Conservation (phyloP, 2,113 vertebrate species). For the Rhineura floridana region DNA sequence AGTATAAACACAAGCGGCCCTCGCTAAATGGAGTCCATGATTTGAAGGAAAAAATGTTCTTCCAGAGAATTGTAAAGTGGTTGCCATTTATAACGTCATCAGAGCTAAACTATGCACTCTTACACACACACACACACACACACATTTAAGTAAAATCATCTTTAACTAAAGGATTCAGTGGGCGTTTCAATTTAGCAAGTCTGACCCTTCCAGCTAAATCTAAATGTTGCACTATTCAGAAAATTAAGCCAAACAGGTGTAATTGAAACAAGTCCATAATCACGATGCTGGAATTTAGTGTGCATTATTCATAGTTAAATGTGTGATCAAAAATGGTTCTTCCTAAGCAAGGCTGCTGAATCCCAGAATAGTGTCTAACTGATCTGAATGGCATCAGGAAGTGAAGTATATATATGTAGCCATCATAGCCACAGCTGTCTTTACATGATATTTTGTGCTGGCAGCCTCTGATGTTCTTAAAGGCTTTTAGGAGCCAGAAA, state of each 20-base stretch:
- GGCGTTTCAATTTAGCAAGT: background rate
- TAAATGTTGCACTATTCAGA: background rate
- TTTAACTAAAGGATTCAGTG: background rate
- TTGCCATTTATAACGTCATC: background rate
- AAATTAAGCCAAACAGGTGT: background rate
- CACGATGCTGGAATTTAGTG: background rate
- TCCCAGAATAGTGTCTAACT: background rate
- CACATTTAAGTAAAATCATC: background rate
- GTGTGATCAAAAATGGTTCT: background rate
- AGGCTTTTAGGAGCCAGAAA: slow-evolving; percentile 6
- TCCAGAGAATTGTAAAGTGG: background rate
- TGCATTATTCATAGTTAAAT: background rate
- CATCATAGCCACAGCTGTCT: slow-evolving; percentile 1
- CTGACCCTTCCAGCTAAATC: background rate
- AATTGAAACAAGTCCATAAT: background rate
- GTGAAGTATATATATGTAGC: slow-evolving; percentile 6
- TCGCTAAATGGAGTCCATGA: background rate
- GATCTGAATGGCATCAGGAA: background rate
- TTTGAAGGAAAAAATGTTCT: background rate
- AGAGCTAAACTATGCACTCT: background rate
- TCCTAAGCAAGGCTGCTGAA: background rate
- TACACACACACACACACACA: no score
- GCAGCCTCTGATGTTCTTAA: background rate
- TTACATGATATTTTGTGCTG: background rate
- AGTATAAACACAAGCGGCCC: background rate